Base-by-base conservation (phyloP, 2,797 vertebrate species). In the Chaetodon trifasciatus region DNA sequence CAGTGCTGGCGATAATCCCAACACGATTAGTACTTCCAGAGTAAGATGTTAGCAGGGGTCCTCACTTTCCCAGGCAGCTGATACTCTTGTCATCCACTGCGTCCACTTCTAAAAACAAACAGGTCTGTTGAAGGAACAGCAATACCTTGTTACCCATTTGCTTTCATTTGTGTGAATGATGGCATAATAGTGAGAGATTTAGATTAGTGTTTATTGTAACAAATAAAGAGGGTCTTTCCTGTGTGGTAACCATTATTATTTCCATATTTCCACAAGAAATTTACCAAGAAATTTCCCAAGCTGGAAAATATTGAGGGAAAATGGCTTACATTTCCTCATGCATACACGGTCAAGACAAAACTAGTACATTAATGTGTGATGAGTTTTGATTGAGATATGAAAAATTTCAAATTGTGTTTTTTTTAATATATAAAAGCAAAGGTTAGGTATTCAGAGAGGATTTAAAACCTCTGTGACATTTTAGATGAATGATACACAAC, bases 1-100 rank as follows among this genome's bases (percentile, higher is more conserved):
- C 79, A 68, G 32, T 28, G 1, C 74, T 79, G 73, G 53, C 63
- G 76, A 66, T 92, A 94, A 90, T 94, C 90, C 91, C 74, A 79
- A 74, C 73, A 67, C 28, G 28, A 80, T 64, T 46, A 68, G 68
- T 91, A 90, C 35, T 84, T 93, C 89, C 92, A 76, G 74, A 65
- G 56, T 2, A n/a, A 84, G 37, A 71, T 56, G 55, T 42, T 66
- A 82, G 55, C 67, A 72, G 79, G 50, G 58, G 39, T 81, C 81
- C 47, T 72, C 64, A 12, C 40, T 81, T 81, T 82, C 81, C 75
- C 64, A 66, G 76, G 73, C 70, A 44, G 74, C 10, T 62, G 44
- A 63, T 49, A 17, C 64, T 79, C 66, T 61, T 74, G 55, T 81
- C 75, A 60, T 88, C 81, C 35, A 3, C 12, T 55, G 44, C 1